A percentile compares a stretch with the other conserved stretches of the same genome.
phyloP scores from a whole-genome alignment of 1,140 invertebrate genomes.

The Anoplolepis gracilipes region DNA sequence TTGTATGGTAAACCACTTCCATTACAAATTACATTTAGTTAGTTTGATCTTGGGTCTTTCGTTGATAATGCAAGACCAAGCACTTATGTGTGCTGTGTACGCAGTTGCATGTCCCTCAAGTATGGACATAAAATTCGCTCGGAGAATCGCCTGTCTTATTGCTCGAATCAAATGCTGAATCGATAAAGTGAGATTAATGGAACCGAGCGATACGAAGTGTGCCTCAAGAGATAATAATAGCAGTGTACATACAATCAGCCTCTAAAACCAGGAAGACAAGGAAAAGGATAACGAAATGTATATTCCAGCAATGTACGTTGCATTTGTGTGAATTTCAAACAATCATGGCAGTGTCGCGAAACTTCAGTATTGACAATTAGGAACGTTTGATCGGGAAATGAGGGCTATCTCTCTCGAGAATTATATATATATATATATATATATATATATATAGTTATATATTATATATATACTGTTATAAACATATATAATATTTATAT shows the following conservation, averaged over 20 bases:
- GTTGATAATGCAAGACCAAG: constrained; percentile 47
- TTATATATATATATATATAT: neutral
- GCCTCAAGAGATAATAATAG: constrained; percentile 71
- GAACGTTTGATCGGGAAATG: constrained; percentile 35
- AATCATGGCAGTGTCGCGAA: constrained; percentile 54
- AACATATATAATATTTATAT: no score
- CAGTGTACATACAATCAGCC: constrained; percentile 71
- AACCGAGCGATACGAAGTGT: constrained; percentile 68
- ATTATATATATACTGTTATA: no score
- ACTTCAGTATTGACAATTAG: constrained; percentile 69
- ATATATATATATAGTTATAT: neutral
- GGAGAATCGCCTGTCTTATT: constrained; percentile 29
- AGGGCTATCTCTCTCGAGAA: constrained; percentile 19
- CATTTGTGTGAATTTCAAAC: constrained; percentile 58
- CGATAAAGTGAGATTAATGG: constrained; percentile 54
- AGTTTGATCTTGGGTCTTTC: constrained; percentile 56
- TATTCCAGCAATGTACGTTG: constrained; percentile 62
- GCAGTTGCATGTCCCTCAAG: neutral
- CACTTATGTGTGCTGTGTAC: constrained; percentile 27
- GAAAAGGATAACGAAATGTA: constrained; percentile 49
- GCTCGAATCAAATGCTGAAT: constrained; percentile 50
- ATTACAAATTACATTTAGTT: constrained; percentile 54
- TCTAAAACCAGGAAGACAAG: constrained; percentile 34
- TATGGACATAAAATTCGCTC: constrained; percentile 4
- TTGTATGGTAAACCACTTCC: constrained; percentile 72